Evolutionary conservation across 2,888 invertebrate species (phyloP), one percentile per base, ranked within the genome.

Genomic region (Euclidia mi): DNA sequence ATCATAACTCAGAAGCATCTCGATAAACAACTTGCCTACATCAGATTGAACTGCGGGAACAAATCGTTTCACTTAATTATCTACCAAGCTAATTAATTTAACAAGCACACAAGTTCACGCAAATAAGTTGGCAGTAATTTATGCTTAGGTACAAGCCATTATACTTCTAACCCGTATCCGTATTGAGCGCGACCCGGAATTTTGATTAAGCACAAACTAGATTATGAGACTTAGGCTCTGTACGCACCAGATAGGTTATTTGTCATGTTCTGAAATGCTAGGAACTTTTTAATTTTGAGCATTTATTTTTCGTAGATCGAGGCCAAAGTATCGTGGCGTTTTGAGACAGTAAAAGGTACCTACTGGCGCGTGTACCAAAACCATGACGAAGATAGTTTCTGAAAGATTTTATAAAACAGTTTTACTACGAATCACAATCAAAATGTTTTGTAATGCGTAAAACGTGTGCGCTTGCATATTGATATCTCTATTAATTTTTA

Each of bases 201-300:
- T 91, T 89, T 91, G 91, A 91, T 91, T 90, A 91, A 89, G 89
- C 82, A 84, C 81, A 85, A 91, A 91, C 88, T 85, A 90, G 91
- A 91, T 91, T 91, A 90, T 85, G 78, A 47, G 47, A 43, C 42
- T 55, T 43, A 43, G 31, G 42, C 31, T 20, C 37, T 31, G 37
- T 43, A 37, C 20, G 25, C 29, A 43, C 14, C 38, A 43, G 35
- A 31, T 43, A 37, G 38, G n/a, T n/a, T n/a, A n/a, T n/a, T n/a
- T n/a, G n/a, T n/a, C n/a, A n/a, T n/a, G n/a, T n/a, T n/a, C n/a
- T n/a, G n/a, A n/a, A n/a, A n/a, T n/a, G n/a, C n/a, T n/a, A n/a
- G n/a, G n/a, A n/a, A n/a, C n/a, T n/a, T n/a, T n/a, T n/a, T n/a
- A n/a, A n/a, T n/a, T n/a, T n/a, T n/a, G n/a, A n/a, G n/a, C n/a